Percentiles rank a stretch among this genome's conserved stretches.
phyloP scores from a whole-genome alignment of 1,140 invertebrate species.

The Coelopa frigida region DNA sequence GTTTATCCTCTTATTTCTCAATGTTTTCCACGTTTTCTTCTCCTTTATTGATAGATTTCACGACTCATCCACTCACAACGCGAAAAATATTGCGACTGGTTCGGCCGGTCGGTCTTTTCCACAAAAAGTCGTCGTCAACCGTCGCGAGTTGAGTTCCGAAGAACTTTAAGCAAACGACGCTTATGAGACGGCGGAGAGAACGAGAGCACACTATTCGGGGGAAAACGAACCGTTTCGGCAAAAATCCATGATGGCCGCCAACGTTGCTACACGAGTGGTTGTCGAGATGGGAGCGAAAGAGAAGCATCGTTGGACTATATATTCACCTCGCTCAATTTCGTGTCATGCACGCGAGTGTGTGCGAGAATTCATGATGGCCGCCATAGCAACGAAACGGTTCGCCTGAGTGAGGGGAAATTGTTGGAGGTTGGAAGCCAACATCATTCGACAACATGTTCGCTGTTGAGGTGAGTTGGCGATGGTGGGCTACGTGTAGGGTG shows the following conservation, averaged over 20 bases:
- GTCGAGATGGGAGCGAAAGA: neutral
- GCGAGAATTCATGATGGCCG: conserved; percentile 14
- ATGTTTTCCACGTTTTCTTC: too few species aligned
- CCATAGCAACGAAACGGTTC: conserved; percentile 14
- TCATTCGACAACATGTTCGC: conserved; percentile 1
- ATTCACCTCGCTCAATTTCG: conserved; percentile 9
- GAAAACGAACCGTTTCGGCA: conserved; percentile 7
- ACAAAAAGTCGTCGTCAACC: too few species aligned
- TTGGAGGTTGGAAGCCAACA: conserved; percentile 2
- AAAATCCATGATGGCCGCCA: conserved; percentile 13
- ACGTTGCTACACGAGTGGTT: neutral
- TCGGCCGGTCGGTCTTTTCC: too few species aligned
- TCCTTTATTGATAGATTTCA: too few species aligned
- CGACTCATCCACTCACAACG: too few species aligned
- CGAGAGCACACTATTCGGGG: neutral
- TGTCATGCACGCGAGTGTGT: conserved; percentile 5
- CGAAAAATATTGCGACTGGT: too few species aligned
- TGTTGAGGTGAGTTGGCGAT: too few species aligned
- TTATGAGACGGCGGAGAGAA: neutral
- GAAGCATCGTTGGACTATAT: neutral
- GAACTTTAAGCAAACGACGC: too few species aligned
- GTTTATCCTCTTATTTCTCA: too few species aligned
- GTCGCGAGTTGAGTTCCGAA: too few species aligned
- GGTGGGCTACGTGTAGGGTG: too few species aligned
- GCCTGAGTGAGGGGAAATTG: neutral